Conservation (phyloP, 2,888 invertebrate genomes). For the Acholoe squamosa region DNA sequence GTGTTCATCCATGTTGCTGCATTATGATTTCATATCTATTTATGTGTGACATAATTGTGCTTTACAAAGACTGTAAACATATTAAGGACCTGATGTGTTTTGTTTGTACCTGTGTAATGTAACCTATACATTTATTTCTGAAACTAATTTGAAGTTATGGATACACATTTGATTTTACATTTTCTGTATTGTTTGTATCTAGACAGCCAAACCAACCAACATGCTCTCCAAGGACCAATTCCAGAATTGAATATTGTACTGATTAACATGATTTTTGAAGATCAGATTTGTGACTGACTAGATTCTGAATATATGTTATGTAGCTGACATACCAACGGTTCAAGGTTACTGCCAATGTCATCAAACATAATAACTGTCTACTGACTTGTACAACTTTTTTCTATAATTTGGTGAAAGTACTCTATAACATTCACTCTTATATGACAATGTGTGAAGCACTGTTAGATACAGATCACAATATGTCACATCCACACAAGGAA, state of each 20-base stretch:
- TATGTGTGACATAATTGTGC: neutral
- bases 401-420: neutral
- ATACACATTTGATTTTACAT: neutral
- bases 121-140: neutral
- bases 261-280: neutral
- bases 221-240: neutral
- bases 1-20: neutral
- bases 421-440: neutral
- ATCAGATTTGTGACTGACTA: neutral
- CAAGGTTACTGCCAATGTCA: no score
- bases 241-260: neutral
- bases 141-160: neutral
- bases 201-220: constrained; percentile 4
- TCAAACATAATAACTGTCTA: neutral
- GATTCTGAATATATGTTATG: no score
- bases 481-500: no score
- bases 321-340: no score
- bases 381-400: neutral
- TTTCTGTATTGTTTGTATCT: neutral
- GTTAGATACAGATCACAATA: no score
- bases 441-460: no score
- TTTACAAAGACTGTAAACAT: neutral
- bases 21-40: neutral
- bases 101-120: neutral
- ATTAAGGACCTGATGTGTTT: neutral